Conservation (phyloP, 2,113 vertebrate species). For the Bagarius yarrelli region DNA sequence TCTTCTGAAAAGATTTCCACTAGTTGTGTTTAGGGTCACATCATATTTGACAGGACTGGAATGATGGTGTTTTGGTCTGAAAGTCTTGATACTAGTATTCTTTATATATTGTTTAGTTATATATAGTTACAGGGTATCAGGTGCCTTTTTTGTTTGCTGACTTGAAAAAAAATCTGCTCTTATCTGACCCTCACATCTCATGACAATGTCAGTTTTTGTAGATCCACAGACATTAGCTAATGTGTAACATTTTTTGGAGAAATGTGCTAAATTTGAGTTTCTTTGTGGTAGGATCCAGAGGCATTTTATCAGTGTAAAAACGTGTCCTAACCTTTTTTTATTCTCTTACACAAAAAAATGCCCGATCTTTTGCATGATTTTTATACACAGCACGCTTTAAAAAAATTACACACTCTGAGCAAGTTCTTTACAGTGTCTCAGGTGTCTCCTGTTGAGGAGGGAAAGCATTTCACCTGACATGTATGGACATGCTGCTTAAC, state of each 20-base stretch:
- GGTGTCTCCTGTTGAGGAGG: not conserved
- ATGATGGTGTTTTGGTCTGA: not conserved
- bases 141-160: not conserved
- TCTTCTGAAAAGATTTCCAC: not conserved
- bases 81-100: not conserved
- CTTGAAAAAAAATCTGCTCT: not conserved
- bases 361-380: not conserved
- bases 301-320: not conserved
- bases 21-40: too few relatives aligned
- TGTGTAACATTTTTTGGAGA: not conserved
- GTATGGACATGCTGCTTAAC: not conserved
- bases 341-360: too few relatives aligned
- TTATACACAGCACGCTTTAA: not conserved
- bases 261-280: not conserved
- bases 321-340: not conserved
- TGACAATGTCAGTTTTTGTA: rapidly evolving
- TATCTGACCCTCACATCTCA: not conserved
- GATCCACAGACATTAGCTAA: not conserved
- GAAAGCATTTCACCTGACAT: constrained; percentile 1
- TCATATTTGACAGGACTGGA: not conserved
- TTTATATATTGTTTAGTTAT: not conserved
- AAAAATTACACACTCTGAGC: too few relatives aligned
- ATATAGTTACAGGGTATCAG: not conserved
- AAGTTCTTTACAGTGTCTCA: not conserved
- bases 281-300: not conserved